Percentiles rank a stretch among this genome's conserved stretches.
These are phyloP conservation scores for Agapostemon virescens DNA, from an alignment of 2,888 invertebrate species.

Conservation along the genomic window DNA sequence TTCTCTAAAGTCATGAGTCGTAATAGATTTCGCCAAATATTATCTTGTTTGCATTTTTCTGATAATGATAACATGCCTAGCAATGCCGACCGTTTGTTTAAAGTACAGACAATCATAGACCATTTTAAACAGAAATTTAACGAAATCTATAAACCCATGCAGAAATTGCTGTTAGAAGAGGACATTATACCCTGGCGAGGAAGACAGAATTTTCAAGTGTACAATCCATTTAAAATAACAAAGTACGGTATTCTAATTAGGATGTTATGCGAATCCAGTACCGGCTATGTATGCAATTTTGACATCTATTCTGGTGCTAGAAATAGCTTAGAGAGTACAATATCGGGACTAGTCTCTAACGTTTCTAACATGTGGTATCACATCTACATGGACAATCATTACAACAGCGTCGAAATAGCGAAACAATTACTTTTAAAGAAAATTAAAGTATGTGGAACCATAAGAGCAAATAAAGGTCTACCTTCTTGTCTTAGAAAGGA, in stretches of 20 bases:
- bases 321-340: neutral
- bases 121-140: conserved; percentile 6
- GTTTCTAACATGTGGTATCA: conserved; percentile 1
- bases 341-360: neutral
- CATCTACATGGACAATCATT: conserved; percentile 11
- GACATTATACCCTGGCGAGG: conserved; percentile 9
- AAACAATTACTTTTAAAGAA: neutral
- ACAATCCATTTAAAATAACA: conserved; percentile 1
- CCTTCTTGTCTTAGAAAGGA: neutral
- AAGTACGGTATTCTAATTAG: conserved; percentile 9
- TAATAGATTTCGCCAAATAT: conserved; percentile 13
- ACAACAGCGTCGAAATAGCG: neutral
- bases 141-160: conserved; percentile 1
- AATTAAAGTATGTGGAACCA: conserved; percentile 15
- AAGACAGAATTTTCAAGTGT: neutral
- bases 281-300: conserved; percentile 12
- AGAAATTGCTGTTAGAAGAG: conserved; percentile 3
- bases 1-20: conserved; percentile 18
- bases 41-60: neutral
- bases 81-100: neutral
- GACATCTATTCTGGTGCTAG: neutral
- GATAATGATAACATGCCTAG: neutral
- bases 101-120: neutral
- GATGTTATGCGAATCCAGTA: conserved; percentile 6
- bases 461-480: conserved; percentile 8